Evolutionary conservation across 2,888 invertebrate genomes (phyloP).

Genomic region (Rhamphomyia laevipes): DNA sequence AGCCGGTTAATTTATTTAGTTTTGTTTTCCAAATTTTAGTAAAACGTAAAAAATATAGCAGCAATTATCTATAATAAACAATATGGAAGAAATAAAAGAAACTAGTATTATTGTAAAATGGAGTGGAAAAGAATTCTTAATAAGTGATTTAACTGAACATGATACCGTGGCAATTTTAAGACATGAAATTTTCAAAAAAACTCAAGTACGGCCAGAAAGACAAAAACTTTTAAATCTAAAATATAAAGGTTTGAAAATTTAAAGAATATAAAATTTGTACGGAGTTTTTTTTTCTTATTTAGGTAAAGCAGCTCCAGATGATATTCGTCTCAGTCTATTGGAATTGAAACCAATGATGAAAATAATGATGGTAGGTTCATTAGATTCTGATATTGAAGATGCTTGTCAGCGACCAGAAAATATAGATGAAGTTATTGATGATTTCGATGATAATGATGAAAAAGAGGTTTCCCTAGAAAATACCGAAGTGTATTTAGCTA

Average conservation of each 20-base stretch:
- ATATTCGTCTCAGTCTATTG: slow-evolving; percentile 58
- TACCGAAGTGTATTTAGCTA: slow-evolving; percentile 57
- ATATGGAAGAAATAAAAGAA: slow-evolving; percentile 18
- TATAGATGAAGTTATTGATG: slow-evolving; percentile 78
- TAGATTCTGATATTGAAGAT: slow-evolving; percentile 82
- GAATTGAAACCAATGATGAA: slow-evolving; percentile 80
- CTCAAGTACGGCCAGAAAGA: slow-evolving; percentile 82
- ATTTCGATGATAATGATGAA: slow-evolving; percentile 83
- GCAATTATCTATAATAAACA: no score
- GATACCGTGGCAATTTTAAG: slow-evolving; percentile 73
- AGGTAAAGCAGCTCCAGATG: slow-evolving; percentile 80
- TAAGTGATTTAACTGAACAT: slow-evolving; percentile 56
- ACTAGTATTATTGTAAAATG: slow-evolving; percentile 71
- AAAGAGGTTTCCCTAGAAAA: slow-evolving; percentile 41
- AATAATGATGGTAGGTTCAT: slow-evolving; percentile 94
- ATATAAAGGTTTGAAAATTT: slow-evolving; percentile 57
- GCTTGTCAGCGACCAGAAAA: slow-evolving; percentile 60
- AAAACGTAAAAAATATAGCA: no score
- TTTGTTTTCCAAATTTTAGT: no score
- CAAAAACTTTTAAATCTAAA: slow-evolving; percentile 91
- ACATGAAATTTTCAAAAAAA: slow-evolving; percentile 72
- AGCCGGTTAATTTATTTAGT: no score
- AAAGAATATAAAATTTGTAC: background rate
- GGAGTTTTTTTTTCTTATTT: no score
- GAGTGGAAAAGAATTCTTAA: slow-evolving; percentile 81